Evolutionary conservation across 2,797 vertebrate species (phyloP).

Genomic region (Labroides dimidiatus): DNA sequence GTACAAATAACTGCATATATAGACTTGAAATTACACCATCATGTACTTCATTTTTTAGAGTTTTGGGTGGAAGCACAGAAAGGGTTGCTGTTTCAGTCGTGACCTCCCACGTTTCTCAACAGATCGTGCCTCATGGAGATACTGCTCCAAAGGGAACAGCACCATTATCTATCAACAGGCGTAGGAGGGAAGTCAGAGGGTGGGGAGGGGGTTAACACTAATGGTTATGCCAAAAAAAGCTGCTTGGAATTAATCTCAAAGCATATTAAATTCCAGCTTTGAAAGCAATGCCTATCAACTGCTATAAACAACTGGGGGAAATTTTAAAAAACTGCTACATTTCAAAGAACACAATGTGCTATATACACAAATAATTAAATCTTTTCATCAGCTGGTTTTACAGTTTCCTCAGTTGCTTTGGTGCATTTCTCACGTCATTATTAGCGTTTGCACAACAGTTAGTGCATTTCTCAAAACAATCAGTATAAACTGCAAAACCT

Average conservation of each 20-base stretch:
- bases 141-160: conserved; percentile 67
- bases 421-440: no score
- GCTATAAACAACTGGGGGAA: conserved; percentile 57
- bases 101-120: conserved; percentile 75
- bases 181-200: conserved; percentile 66
- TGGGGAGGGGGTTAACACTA: conserved; percentile 62
- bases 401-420: no score
- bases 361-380: background rate
- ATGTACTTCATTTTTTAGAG: conserved; percentile 15
- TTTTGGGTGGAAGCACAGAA: conserved; percentile 39
- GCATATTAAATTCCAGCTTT: conserved; percentile 68
- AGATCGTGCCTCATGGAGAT: conserved; percentile 70
- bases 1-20: background rate
- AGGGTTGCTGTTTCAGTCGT: conserved; percentile 58
- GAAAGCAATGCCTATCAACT: conserved; percentile 61
- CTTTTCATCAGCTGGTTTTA: background rate
- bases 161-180: conserved; percentile 75
- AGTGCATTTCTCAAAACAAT: no score
- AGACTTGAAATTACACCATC: conserved; percentile 21
- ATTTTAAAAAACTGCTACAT: no score
- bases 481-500: no score
- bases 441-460: no score
- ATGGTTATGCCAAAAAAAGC: conserved; percentile 72
- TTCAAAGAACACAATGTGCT: no score
- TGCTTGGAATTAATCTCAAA: conserved; percentile 74